Evolutionary conservation across 64 coral and sea anemone genomes (phyloP).

Genomic region (Pachyseris speciosa): DNA sequence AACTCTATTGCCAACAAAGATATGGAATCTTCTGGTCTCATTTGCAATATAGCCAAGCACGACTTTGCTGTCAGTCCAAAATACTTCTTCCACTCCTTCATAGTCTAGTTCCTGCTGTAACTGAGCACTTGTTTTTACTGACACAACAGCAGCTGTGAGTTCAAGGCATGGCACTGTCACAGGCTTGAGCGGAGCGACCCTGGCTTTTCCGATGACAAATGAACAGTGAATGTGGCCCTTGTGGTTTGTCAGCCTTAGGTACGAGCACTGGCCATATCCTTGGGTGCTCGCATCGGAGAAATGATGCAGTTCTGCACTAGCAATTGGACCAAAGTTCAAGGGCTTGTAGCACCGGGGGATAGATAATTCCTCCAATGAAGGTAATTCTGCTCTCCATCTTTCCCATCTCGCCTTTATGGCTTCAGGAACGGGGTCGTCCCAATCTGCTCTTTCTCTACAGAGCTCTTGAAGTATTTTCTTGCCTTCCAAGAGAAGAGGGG

Average conservation of each 20-base stretch:
- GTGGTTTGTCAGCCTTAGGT: background rate
- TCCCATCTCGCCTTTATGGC: background rate
- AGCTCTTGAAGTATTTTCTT: background rate
- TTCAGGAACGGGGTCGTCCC: conserved; percentile 9
- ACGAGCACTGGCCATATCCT: background rate
- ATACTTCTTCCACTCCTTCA: background rate
- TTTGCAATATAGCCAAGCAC: background rate
- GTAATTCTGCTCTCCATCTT: background rate
- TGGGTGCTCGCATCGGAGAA: background rate
- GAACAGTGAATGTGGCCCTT: background rate
- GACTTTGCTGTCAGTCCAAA: conserved; percentile 38
- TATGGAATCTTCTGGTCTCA: background rate
- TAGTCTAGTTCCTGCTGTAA: conserved; percentile 1
- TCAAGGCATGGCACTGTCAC: background rate
- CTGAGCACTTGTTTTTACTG: background rate
- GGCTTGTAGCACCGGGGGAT: background rate
- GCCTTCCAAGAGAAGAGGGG: background rate
- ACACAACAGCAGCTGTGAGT: background rate
- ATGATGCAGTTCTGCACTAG: background rate
- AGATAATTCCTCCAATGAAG: background rate
- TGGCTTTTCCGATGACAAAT: background rate
- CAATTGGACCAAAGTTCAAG: background rate
- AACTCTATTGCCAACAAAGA: background rate
- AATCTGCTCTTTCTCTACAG: background rate
- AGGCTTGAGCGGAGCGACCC: background rate